These are phyloP conservation scores for Athetis lepigone DNA, from an alignment of 2,888 invertebrate genomes.

Conservation along the genomic window DNA sequence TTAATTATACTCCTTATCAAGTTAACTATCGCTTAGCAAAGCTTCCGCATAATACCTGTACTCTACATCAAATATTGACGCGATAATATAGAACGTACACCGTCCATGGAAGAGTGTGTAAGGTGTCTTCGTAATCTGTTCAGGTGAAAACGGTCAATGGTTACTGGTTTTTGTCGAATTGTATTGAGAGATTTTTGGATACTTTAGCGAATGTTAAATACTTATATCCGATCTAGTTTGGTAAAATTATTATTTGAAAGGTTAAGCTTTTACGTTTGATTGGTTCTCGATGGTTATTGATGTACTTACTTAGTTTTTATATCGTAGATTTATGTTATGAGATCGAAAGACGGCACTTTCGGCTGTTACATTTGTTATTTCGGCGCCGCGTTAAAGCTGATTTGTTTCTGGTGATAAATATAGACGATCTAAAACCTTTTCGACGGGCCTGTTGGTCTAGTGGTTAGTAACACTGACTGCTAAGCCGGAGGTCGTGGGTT, in stretches of 20 bases:
- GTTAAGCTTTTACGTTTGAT: conserved; percentile 48
- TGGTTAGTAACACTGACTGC: no score
- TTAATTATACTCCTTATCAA: conserved; percentile 62
- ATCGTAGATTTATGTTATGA: conserved; percentile 14
- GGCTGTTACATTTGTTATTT: no score
- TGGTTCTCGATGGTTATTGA: conserved; percentile 19
- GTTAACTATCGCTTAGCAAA: conserved; percentile 51
- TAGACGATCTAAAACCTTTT: no score
- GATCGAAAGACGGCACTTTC: not conserved
- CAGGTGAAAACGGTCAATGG: not conserved
- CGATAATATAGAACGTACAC: not conserved
- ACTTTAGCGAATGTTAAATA: conserved; percentile 46
- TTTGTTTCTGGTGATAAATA: not conserved
- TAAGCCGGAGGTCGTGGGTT: no score
- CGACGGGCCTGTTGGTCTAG: no score
- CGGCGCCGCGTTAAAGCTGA: no score
- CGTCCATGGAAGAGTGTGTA: conserved; percentile 25
- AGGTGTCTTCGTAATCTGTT: accelerated
- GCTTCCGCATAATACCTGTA: conserved; percentile 48
- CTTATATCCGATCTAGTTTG: conserved; percentile 49
- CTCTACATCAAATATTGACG: conserved; percentile 23
- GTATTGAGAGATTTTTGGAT: not conserved
- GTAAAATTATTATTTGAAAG: conserved; percentile 41
- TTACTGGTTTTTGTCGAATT: not conserved
- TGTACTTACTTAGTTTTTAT: not conserved